phyloP scores from a whole-genome alignment of 2,113 vertebrate species.

The Montifringilla adamsi region DNA sequence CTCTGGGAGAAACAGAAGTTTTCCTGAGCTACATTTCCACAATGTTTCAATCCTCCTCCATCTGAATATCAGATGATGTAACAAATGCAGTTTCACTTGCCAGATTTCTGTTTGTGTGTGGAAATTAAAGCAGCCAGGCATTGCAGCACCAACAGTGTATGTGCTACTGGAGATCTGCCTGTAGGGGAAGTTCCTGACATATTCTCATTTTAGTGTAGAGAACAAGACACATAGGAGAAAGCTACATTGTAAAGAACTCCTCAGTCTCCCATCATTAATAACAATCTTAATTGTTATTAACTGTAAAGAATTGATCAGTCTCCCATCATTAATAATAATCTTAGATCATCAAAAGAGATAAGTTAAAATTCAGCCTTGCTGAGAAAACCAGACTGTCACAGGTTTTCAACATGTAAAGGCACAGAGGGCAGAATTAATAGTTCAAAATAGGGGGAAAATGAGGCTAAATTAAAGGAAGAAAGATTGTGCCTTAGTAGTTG shows the following conservation, averaged over 20 bases:
- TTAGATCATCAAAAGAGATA: not conserved
- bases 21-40: not conserved
- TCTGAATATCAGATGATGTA: not conserved
- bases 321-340: not conserved
- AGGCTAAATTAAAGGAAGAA: not conserved
- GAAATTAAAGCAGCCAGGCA: not conserved
- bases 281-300: not conserved
- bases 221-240: not conserved
- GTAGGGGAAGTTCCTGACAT: not conserved
- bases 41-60: not conserved
- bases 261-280: not conserved
- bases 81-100: not conserved
- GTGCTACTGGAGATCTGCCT: not conserved
- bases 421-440: not conserved
- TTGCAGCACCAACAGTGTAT: not conserved
- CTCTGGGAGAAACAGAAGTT: not conserved
- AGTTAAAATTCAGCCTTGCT: not conserved
- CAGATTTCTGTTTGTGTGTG: slow-evolving; percentile 20
- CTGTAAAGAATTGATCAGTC: not conserved
- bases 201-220: not conserved
- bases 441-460: not conserved
- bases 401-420: not conserved
- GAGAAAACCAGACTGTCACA: not conserved
- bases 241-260: not conserved
- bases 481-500: not conserved